Evolutionary conservation across 2,797 vertebrate species (phyloP), one percentile per base, ranked within the genome.

Genomic region (Leptodactylus fallax): DNA sequence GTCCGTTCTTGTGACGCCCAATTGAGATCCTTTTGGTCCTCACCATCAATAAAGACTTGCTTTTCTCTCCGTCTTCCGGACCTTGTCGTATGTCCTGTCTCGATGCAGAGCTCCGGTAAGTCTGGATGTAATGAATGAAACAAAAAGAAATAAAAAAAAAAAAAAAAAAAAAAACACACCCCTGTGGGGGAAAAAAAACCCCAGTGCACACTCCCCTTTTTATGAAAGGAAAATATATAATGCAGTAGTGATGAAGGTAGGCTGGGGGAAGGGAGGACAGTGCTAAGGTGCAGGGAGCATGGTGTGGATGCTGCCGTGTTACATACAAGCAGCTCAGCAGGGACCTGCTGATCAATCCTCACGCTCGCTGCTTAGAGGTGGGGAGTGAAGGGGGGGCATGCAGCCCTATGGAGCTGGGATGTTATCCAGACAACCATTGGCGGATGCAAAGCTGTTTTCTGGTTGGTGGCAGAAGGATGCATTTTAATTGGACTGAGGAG

Each of bases 1-100:
- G 88, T 89, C 88, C 88, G 88, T 89, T 89, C 84, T 89, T 89
- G 79, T 86, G 88, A 89, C 88, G 88, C 88, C 88, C 88, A 89
- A 83, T 49, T 71, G 85, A 89, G 80, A 86, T 83, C 88, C 85
- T 86, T 71, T 86, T 51, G 79, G 85, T 85, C 79, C 88, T 89
- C 88, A 89, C 88, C 88, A 89, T 89, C 85, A 86, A 89, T 79
- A 79, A 53, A 21, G 79, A 79, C 23, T 79, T 83, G 72, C 71
- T 83, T 72, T n/a, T 81, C 61, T 85, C 65, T 81, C 77, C 21
- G 60, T 56, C 79, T 69, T 19, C 53, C 65, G 87, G 55, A 71
- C 85, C 84, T 77, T 79, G 80, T 55, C 25, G 53, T 79, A 79
- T 11, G 61, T 86, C 72, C 85, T 79, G 79, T 83, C 85, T 86